Percentiles rank a stretch among this genome's conserved stretches.
phyloP scores from a whole-genome alignment of 2,113 vertebrate genomes.

The Rhynchomys soricoides region DNA sequence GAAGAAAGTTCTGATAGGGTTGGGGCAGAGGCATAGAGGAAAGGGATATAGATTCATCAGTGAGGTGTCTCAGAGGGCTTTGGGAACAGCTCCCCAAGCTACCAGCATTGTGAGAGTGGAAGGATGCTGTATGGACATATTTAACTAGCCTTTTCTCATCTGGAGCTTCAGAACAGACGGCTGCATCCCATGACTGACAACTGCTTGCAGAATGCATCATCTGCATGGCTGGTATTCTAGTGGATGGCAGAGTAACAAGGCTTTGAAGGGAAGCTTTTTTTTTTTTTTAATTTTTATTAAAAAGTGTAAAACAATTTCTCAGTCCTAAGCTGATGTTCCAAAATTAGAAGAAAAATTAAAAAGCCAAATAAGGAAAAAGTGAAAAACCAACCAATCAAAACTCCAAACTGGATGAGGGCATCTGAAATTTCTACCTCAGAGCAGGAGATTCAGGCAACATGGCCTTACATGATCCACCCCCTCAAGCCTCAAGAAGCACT shows the following conservation, averaged over 20 bases:
- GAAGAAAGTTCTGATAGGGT: not conserved
- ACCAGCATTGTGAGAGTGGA: not conserved
- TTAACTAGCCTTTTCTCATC: not conserved
- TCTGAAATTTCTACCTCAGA: not conserved
- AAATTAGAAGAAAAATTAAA: not conserved
- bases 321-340: not conserved
- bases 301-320: not conserved
- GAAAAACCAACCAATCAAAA: not conserved
- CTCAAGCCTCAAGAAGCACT: not conserved
- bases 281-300: slow-evolving; percentile 31
- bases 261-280: slow-evolving; percentile 43
- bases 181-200: not conserved
- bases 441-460: not conserved
- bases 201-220: not conserved
- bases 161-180: not conserved
- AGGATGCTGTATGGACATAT: too few relatives aligned
- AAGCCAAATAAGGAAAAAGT: not conserved
- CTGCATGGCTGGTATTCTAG: not conserved
- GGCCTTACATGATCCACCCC: not conserved
- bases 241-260: not conserved
- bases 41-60: not conserved
- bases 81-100: not conserved
- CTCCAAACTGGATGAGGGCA: not conserved
- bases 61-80: too few relatives aligned
- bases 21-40: not conserved